Conservation (phyloP, 2,797 vertebrate genomes). For the Darevskia mixta region DNA sequence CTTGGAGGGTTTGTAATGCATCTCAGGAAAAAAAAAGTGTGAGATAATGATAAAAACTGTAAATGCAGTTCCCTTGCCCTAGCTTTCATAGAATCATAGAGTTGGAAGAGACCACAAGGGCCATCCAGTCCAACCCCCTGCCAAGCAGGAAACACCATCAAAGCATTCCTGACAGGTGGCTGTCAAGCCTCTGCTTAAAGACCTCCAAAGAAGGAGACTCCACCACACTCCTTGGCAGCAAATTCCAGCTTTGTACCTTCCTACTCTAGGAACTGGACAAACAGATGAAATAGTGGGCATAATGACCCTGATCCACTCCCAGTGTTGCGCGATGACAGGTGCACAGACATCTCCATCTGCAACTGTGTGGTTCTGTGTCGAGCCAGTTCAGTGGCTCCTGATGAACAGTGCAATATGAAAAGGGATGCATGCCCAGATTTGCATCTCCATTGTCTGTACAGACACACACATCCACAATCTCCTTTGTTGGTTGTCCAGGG, state of each 20-base stretch:
- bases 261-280: neutral
- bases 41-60: neutral
- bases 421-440: neutral
- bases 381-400: neutral
- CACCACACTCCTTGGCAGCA: no score
- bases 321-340: neutral
- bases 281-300: neutral
- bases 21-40: neutral
- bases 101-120: no score
- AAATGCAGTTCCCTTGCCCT: neutral
- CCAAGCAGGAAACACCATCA: no score
- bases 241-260: neutral
- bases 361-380: neutral
- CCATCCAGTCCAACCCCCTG: no score
- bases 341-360: neutral
- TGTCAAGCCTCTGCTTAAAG: no score
- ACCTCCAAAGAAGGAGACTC: no score
- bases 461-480: neutral
- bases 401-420: neutral
- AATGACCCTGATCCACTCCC: neutral
- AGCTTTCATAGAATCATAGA: no score
- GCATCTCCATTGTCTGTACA: neutral
- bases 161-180: no score
- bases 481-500: neutral
- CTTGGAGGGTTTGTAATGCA: neutral